Base-by-base conservation (phyloP, 1,140 invertebrate genomes). In the Papilio dardanus region DNA sequence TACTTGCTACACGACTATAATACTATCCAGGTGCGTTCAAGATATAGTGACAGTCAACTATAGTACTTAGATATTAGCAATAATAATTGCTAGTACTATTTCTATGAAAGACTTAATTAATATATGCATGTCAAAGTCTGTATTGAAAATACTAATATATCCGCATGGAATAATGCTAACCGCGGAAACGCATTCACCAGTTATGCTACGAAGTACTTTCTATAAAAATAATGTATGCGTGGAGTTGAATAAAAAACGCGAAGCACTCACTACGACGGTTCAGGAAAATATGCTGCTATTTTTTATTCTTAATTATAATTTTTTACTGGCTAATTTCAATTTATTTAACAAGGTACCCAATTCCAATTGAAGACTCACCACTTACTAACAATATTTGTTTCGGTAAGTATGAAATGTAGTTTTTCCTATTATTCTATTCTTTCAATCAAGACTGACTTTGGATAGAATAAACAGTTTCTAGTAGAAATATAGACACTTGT, bases 121-220 rank as follows among this genome's bases (percentile, higher is more conserved):
- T 78, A 83, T 80, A 80, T 78, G 81, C 62, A 77, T 80, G 82
- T 85, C 83, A 86, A 86, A 85, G 84, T 81, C 66, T 65, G 71
- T 76, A 75, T 75, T 71, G 76, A 75, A 82, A 79, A 75, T 75
- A 77, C 76, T 73, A 76, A 80, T 77, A 79, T 77, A 82, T 79
- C 68, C 81, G 81, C 79, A 76, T 78, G 74, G 71, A 76, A 77
- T 75, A 68, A 50, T 74, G 74, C 76, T 66, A 66, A 75, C 35
- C 30, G 71, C 76, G 76, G 77, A 77, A 79, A 82, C 77, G 76
- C 76, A 76, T 79, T 78, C 76, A 76, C 67, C 54, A 66, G 65
- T 68, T 62, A 71, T 42, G 46, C 69, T 54, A 54, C 54, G n/a
- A 71, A 33, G 46, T 19, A 73, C 46, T 73, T 73, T 73, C 69